Percentiles rank a stretch among this genome's conserved stretches.
These are phyloP conservation scores for Amia ocellicauda DNA, from an alignment of 2,113 vertebrate genomes.

Conservation along the genomic window DNA sequence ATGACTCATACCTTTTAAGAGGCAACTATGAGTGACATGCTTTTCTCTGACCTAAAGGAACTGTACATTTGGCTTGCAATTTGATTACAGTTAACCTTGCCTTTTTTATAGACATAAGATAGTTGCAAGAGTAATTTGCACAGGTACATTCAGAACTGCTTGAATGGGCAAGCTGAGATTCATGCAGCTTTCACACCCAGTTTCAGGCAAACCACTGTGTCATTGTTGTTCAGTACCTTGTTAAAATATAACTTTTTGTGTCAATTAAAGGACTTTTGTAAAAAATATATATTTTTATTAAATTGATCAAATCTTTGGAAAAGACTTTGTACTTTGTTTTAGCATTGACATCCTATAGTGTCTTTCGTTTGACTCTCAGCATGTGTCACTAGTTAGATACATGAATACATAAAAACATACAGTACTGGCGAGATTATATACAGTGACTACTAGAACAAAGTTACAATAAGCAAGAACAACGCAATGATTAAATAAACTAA, in stretches of 20 bases:
- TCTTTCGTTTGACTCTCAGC: conserved; percentile 63
- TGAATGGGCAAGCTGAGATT: too few species aligned
- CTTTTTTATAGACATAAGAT: too few species aligned
- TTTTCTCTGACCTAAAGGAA: too few species aligned
- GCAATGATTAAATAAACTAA: conserved; percentile 64
- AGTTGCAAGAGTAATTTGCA: too few species aligned
- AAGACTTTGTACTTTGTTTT: conserved; percentile 57
- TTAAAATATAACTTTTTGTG: conserved; percentile 4
- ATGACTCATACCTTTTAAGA: too few species aligned
- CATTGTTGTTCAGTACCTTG: too few species aligned
- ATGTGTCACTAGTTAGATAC: conserved; percentile 66
- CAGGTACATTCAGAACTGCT: too few species aligned
- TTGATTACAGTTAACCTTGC: too few species aligned
- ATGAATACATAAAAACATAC: conserved; percentile 60
- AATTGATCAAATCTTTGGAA: conserved; percentile 23
- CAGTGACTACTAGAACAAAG: conserved; percentile 55
- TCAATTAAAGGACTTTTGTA: conserved; percentile 9
- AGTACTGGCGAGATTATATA: conserved; percentile 50
- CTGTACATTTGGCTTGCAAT: too few species aligned
- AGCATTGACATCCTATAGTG: conserved; percentile 45
- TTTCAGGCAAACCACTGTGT: too few species aligned
- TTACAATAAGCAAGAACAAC: conserved; percentile 52
- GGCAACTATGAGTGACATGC: too few species aligned
- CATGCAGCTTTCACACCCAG: too few species aligned
- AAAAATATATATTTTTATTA: conserved; percentile 6